These are phyloP conservation scores for Exocentrus adspersus DNA, from an alignment of 2,888 invertebrate genomes.

Conservation along the genomic window DNA sequence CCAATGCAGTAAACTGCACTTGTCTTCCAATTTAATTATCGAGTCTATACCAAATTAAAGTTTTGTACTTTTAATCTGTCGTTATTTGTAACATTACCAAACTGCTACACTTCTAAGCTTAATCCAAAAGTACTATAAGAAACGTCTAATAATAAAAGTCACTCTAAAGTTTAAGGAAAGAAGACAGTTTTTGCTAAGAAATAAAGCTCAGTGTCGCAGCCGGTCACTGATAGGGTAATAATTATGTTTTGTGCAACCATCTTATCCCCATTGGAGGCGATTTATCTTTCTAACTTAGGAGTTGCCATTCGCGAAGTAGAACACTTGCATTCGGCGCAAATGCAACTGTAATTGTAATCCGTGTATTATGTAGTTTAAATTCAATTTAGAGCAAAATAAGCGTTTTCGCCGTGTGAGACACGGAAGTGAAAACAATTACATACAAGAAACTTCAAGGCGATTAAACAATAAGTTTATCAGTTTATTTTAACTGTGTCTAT, in stretches of 20 bases:
- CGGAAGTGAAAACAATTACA: background rate
- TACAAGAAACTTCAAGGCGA: background rate
- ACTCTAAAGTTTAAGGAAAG: background rate
- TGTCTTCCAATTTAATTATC: no score
- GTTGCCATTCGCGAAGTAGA: background rate
- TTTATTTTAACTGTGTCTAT: background rate
- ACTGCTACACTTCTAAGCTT: no score
- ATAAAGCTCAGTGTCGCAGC: background rate
- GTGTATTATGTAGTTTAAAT: conserved; percentile 7
- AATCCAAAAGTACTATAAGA: background rate
- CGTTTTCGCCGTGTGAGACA: background rate
- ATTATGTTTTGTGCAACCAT: conserved; percentile 1
- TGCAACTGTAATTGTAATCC: conserved; percentile 8
- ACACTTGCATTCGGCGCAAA: background rate
- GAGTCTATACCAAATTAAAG: no score
- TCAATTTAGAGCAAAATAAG: background rate
- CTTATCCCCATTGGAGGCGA: background rate
- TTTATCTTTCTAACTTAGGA: conserved; percentile 5
- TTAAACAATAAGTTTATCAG: background rate
- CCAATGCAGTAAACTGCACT: no score
- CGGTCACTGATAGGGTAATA: conserved; percentile 6
- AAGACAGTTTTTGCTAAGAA: background rate
- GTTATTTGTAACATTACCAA: no score
- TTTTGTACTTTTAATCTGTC: no score
- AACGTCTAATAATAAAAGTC: background rate